These are phyloP conservation scores for Serranochromis macrocephalus DNA, from an alignment of 2,113 vertebrate genomes.

Conservation along the genomic window DNA sequence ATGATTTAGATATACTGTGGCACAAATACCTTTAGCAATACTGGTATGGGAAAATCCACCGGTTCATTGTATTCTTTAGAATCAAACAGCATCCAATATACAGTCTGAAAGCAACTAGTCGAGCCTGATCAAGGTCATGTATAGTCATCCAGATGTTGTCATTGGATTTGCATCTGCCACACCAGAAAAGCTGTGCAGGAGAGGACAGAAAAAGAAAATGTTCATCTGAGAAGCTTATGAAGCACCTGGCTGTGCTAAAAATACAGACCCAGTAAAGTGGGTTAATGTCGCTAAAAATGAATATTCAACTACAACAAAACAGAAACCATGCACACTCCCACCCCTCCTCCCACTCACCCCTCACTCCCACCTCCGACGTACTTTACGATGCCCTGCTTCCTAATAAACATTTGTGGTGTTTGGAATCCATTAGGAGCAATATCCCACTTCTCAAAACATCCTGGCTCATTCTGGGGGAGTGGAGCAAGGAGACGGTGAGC, in stretches of 20 bases:
- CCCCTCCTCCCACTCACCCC: not conserved
- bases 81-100: not conserved
- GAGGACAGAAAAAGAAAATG: not conserved
- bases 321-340: slow-evolving; percentile 2
- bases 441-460: slow-evolving; percentile 76
- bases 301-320: slow-evolving; percentile 34
- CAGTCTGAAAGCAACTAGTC: not conserved
- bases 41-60: not conserved
- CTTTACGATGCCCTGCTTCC: slow-evolving; percentile 69
- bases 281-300: slow-evolving; percentile 17
- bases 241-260: slow-evolving; percentile 19
- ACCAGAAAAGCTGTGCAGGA: not conserved
- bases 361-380: not conserved
- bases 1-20: not conserved
- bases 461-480: slow-evolving; percentile 53
- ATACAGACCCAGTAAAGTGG: not conserved
- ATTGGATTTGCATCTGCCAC: slow-evolving; percentile 9
- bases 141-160: slow-evolving; percentile 1
- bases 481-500: slow-evolving; percentile 28
- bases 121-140: not conserved
- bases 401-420: slow-evolving; percentile 77
- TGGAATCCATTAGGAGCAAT: slow-evolving; percentile 78
- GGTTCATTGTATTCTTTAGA: not conserved
- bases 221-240: not conserved
- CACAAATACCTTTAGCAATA: not conserved